Evolutionary conservation across 2,888 invertebrate genomes (phyloP).

Genomic region (Lamellibrachia columna): DNA sequence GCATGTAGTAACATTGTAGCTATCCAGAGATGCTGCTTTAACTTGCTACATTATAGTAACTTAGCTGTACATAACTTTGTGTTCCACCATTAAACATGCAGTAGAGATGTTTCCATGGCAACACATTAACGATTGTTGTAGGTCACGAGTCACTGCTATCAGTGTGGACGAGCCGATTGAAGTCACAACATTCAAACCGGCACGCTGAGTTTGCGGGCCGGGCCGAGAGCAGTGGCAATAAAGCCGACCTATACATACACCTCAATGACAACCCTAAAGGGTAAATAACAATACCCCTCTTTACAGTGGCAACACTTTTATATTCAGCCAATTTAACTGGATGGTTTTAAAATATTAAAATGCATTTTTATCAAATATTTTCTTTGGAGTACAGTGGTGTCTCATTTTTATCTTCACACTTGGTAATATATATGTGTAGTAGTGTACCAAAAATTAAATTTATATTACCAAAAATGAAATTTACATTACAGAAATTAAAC

Average conservation of each 20-base stretch:
- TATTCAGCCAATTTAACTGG: background rate
- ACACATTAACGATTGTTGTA: conserved; percentile 26
- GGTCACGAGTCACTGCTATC: conserved; percentile 70
- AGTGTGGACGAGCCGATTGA: conserved; percentile 74
- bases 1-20: too few species aligned
- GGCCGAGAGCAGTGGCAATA: conserved; percentile 47
- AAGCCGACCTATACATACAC: conserved; percentile 56
- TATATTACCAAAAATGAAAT: too few species aligned
- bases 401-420: too few species aligned
- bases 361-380: background rate
- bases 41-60: too few species aligned
- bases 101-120: too few species aligned
- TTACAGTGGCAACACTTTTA: conserved; percentile 18
- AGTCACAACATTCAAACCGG: conserved; percentile 65
- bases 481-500: too few species aligned
- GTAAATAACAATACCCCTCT: background rate
- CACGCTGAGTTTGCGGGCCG: conserved; percentile 74
- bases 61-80: too few species aligned
- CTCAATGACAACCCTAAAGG: conserved; percentile 45
- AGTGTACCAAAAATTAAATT: too few species aligned
- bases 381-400: too few species aligned
- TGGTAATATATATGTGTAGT: too few species aligned
- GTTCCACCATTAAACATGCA: too few species aligned
- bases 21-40: too few species aligned
- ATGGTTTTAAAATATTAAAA: background rate